Evolutionary conservation across 1,140 invertebrate species (phyloP), one percentile per base, ranked within the genome.

Genomic region (Psix sp.): DNA sequence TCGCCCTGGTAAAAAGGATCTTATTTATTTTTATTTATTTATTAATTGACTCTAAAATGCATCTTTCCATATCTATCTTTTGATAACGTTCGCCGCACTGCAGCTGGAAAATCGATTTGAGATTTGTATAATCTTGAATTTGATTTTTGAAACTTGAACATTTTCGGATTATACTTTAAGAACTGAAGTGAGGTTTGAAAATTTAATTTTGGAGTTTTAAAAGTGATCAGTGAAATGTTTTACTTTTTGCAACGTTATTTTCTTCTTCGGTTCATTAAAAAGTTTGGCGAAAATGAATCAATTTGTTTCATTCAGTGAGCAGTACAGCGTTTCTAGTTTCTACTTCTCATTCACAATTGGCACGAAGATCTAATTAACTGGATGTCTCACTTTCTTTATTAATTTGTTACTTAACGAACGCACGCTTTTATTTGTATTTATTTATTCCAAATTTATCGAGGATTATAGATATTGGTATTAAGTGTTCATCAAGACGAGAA

Each of bases 1-100:
- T 79, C 82, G 81, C 78, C 81, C 82, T 83, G 83, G 84, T 86
- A 86, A 86, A 83, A 75, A 68, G 76, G 78, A 80, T 71, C 45
- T 78, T 71, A 71, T 82, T 77, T 72, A 80, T 62, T 75, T 80
- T 77, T 82, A 67, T 72, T 76, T 76, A 65, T 77, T 74, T 72
- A 60, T 74, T n/a, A n/a, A n/a, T n/a, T n/a, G n/a, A n/a, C 5
- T 57, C 31, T 39, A 65, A 62, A 71, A 39, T 67, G 67, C 68
- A 54, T 65, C 65, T 65, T 48, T 72, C 56, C 66, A 36, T 75
- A 35, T 75, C 39, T 75, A n/a, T 56, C 4, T 59, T 43, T 36
- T 72, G 16, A 68, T 65, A 67, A 74, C 70, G 39, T 14, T 5
- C 17, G 21, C 29, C 46, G 0, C n/a, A n/a, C n/a, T 18, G 14